Evolutionary conservation across 2,113 vertebrate species (phyloP), one percentile per base, ranked within the genome.

Genomic region (Odocoileus hemionus): DNA sequence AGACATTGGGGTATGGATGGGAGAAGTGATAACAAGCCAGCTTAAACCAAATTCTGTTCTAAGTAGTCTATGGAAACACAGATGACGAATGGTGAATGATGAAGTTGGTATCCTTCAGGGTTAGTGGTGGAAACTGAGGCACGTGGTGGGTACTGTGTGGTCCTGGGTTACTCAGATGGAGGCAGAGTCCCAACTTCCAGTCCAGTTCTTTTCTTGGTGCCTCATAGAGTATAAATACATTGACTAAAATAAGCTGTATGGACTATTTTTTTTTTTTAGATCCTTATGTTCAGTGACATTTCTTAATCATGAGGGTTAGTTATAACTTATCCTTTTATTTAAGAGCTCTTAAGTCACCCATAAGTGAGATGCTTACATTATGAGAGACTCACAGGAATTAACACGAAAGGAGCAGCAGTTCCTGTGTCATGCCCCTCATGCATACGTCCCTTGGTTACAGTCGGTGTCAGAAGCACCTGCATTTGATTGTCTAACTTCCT

Each of bases 271-370:
- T 64, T 61, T 61, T 86, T 43, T 58, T 19, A 76, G 57, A 91
- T 28, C 13, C n/a, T 88, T 28, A 30, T 61, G 2, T 92, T 94
- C 25, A 61, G 5, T 95, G 82, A 11, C 2, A 6, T 98, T 90
- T 91, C 39, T 94, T 97, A 89, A 94, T 95, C 58, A 82, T 11
- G 30, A 94, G 21, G 33, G 30, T 87, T 97, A 90, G 19, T 97
- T 95, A 60, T 70, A 93, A 84, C 33, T 45, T 60, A 67, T 43
- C 15, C n/a, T 60, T 79, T 94, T 86, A 64, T 64, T 92, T 80
- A 92, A 86, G 30, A 90, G 50, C 80, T 28, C 45, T 97, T 90
- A 82, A 88, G 55, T 95, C 79, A 61, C 64, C 50, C 43, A 0
- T 58, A 52, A 89, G 19, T 82, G 70, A 94, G 52, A 43, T 90